Conservation (phyloP, 2,888 invertebrate genomes). For the Piscicola geometra region DNA sequence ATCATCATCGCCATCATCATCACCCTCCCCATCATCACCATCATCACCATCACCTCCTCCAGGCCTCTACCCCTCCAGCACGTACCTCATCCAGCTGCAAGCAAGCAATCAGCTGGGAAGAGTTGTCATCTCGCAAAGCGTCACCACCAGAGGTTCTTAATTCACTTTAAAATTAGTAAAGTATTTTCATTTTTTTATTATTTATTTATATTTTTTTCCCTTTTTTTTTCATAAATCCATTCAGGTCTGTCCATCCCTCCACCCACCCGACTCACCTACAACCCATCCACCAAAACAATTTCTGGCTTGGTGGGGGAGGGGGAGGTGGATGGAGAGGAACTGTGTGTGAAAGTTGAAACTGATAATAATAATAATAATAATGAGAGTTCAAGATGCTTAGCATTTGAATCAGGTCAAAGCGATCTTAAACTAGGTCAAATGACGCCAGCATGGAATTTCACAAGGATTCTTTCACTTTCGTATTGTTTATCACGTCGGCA, state of each 20-base stretch:
- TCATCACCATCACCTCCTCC: not conserved
- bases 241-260: not conserved
- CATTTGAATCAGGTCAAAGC: not conserved
- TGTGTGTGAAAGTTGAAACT: not conserved
- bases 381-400: not conserved
- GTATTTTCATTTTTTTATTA: not conserved
- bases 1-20: constrained; percentile 30
- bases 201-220: not conserved
- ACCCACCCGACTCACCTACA: not conserved
- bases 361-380: not conserved
- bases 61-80: not conserved
- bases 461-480: too few species aligned
- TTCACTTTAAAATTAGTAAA: not conserved
- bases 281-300: not conserved
- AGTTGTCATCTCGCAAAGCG: not conserved
- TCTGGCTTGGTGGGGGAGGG: not conserved
- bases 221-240: not conserved
- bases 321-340: not conserved
- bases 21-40: constrained; percentile 7
- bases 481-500: not conserved
- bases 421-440: not conserved
- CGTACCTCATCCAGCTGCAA: not conserved
- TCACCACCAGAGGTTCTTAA: not conserved
- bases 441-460: too few species aligned
- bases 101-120: not conserved